phyloP scores from a whole-genome alignment of 1,140 invertebrate genomes.

The Rhopalosiphum maidis region DNA sequence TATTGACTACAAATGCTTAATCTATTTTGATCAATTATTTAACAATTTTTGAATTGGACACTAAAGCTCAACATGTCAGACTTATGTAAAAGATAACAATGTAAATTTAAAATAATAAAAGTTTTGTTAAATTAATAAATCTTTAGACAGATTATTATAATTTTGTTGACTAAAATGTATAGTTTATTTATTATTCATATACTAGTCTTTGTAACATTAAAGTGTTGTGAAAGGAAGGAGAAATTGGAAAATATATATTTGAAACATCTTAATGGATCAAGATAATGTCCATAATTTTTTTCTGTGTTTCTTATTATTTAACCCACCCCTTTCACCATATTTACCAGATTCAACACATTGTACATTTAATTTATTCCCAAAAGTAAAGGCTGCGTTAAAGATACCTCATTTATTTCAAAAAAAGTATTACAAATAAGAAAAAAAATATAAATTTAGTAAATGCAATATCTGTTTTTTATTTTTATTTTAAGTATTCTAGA shows the following conservation, averaged over 20 bases:
- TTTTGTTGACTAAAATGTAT: not conserved
- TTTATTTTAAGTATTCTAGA: not conserved
- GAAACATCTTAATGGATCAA: not conserved
- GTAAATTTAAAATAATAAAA: not conserved
- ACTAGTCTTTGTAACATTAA: not conserved
- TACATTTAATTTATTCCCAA: not conserved
- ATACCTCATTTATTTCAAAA: too few relatives aligned
- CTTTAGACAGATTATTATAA: not conserved
- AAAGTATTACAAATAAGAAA: not conserved
- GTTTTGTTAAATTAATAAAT: not conserved
- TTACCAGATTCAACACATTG: too few relatives aligned
- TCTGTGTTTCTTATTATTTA: not conserved
- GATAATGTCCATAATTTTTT: not conserved
- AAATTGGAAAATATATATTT: not conserved
- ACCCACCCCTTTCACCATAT: too few relatives aligned
- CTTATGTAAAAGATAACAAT: not conserved
- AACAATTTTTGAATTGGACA: not conserved
- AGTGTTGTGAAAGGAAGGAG: not conserved
- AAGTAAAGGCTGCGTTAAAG: too few relatives aligned
- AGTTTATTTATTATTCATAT: too few relatives aligned
- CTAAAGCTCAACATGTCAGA: not conserved
- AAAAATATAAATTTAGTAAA: not conserved
- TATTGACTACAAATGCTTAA: too few relatives aligned
- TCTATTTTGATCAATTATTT: not conserved
- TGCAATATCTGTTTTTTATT: not conserved